These are phyloP conservation scores for Calyptomena viridis DNA, from an alignment of 2,113 vertebrate genomes.

Conservation along the genomic window DNA sequence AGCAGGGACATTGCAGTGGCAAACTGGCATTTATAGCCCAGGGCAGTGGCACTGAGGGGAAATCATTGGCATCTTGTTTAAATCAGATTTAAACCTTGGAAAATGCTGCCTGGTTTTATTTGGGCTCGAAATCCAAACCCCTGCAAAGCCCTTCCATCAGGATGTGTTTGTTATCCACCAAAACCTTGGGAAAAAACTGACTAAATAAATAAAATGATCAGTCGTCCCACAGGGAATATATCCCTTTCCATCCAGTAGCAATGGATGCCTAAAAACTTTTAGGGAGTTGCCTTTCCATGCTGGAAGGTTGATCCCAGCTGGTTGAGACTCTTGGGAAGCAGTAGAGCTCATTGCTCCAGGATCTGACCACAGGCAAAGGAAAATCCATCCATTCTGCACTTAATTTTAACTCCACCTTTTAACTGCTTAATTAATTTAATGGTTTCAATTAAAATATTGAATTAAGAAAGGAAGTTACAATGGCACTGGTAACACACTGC, in stretches of 20 bases:
- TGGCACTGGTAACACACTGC: not conserved
- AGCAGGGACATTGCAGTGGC: too few species aligned
- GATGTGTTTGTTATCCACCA: not conserved
- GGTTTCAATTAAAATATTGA: not conserved
- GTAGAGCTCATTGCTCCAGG: too few species aligned
- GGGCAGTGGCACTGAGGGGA: not conserved
- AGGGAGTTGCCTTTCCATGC: not conserved
- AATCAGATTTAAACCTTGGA: not conserved
- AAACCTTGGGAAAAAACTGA: accelerated
- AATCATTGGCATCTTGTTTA: not conserved
- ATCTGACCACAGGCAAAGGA: not conserved
- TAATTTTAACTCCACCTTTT: not conserved
- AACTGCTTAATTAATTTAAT: not conserved
- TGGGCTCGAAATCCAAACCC: not conserved
- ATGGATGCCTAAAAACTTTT: not conserved
- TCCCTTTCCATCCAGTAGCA: not conserved
- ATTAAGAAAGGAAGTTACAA: not conserved
- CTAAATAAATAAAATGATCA: not conserved
- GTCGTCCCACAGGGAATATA: not conserved
- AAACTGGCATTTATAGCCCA: accelerated
- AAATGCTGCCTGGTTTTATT: not conserved
- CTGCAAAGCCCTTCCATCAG: not conserved
- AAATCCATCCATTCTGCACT: accelerated
- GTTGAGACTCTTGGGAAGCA: not conserved
- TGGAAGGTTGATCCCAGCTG: not conserved